Evolutionary conservation across 1,140 invertebrate genomes (phyloP).

Genomic region (Pseudachorutes palmiensis): DNA sequence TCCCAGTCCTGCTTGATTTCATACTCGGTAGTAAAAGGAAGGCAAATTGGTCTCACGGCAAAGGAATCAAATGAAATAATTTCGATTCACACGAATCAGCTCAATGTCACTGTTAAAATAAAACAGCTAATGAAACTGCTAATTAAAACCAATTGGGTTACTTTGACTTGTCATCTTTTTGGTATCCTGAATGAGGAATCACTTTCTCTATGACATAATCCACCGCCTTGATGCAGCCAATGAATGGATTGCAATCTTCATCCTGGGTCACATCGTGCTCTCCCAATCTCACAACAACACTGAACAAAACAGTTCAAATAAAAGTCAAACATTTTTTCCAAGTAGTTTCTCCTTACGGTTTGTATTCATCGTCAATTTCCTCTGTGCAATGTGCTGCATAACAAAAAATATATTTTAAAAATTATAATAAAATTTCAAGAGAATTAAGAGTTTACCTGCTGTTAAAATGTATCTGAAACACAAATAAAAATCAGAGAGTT

Average conservation of each 20-base stretch:
- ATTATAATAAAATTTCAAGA: background rate
- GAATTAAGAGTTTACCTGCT: slow-evolving; percentile 4
- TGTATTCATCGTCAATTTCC: slow-evolving; percentile 28
- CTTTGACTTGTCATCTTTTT: slow-evolving; percentile 28
- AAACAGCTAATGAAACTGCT: background rate
- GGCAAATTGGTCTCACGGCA: slow-evolving; percentile 28
- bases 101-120: slow-evolving; percentile 32
- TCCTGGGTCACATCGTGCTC: slow-evolving; percentile 53
- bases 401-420: background rate
- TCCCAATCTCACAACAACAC: slow-evolving; percentile 52
- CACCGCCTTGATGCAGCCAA: slow-evolving; percentile 21
- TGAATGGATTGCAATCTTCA: slow-evolving; percentile 51
- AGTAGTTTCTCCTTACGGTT: slow-evolving; percentile 14
- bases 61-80: slow-evolving; percentile 30
- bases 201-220: slow-evolving; percentile 34
- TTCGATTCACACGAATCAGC: slow-evolving; percentile 28
- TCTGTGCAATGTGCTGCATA: slow-evolving; percentile 27
- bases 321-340: slow-evolving; percentile 3
- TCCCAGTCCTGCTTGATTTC: background rate
- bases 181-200: slow-evolving; percentile 30
- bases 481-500: background rate
- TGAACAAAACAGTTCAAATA: slow-evolving; percentile 2
- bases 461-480: slow-evolving; percentile 25
- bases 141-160: background rate
- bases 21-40: slow-evolving; percentile 22